Percentiles rank a stretch among this genome's conserved stretches.
Evolutionary conservation across 1,140 invertebrate species (phyloP).

Genomic region (Hormaphis cornu): DNA sequence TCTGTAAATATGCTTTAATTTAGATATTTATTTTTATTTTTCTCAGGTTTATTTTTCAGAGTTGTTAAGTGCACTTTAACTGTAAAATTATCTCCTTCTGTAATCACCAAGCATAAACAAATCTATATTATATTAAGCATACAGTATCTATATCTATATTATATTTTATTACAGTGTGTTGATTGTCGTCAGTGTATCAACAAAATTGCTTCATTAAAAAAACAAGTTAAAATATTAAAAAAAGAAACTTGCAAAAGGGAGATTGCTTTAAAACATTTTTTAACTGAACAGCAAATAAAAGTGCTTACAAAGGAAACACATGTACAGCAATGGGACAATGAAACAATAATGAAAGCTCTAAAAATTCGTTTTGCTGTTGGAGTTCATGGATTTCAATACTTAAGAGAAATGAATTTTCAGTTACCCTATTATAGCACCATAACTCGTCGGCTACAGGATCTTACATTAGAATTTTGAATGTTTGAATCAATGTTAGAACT

Average conservation of each 20-base stretch:
- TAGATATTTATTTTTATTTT: too few relatives aligned
- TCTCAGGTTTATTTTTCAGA: too few relatives aligned
- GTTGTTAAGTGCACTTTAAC: too few relatives aligned
- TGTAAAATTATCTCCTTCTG: too few relatives aligned
- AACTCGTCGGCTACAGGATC: neutral
- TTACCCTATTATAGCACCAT: neutral
- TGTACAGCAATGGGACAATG: neutral
- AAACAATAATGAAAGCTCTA: neutral
- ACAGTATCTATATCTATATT: too few relatives aligned
- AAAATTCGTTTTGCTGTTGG: neutral
- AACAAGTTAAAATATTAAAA: neutral
- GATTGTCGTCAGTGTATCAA: too few relatives aligned
- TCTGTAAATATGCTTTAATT: too few relatives aligned
- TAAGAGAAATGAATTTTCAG: neutral
- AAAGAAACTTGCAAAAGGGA: neutral
- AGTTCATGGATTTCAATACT: neutral
- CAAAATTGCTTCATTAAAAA: too few relatives aligned
- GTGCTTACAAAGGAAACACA: neutral
- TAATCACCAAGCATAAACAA: too few relatives aligned
- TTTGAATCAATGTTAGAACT: conserved; percentile 1
- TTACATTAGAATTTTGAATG: neutral
- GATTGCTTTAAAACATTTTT: neutral
- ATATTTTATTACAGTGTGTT: too few relatives aligned
- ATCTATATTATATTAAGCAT: too few relatives aligned
- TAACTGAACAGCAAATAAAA: neutral